A percentile compares a stretch with the other conserved stretches of the same genome.
These are phyloP conservation scores for Chiridota heheva DNA, from an alignment of 35 echinoderm and acorn worm genomes.

Conservation along the genomic window DNA sequence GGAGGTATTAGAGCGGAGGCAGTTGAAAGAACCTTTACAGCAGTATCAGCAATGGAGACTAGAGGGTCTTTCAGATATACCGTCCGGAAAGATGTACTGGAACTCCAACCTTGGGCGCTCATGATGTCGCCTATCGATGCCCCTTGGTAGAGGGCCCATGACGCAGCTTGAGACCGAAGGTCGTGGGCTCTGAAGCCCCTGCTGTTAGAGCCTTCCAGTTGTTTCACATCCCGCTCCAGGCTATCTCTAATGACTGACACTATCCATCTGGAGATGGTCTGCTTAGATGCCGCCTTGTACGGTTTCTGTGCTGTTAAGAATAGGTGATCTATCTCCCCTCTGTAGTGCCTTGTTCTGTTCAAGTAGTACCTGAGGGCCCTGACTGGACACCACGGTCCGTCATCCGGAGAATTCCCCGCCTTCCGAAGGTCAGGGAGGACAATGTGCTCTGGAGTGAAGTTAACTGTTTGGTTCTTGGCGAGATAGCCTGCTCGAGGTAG, in stretches of 20 bases:
- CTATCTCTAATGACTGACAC: conserved; percentile 2
- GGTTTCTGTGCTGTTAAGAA: background rate
- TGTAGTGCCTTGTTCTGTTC: background rate
- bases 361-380: conserved; percentile 16
- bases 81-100: background rate
- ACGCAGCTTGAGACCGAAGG: background rate
- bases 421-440: background rate
- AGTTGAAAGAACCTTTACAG: too few species aligned
- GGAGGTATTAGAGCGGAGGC: too few species aligned
- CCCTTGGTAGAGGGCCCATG: conserved; percentile 7
- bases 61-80: background rate
- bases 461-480: conserved; percentile 8
- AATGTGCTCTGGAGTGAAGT: background rate
- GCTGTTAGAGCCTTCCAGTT: too few species aligned
- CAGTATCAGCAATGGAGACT: background rate
- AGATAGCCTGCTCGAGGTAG: background rate
- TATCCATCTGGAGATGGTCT: conserved; percentile 15
- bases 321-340: background rate
- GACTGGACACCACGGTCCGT: conserved; percentile 13
- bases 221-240: too few species aligned
- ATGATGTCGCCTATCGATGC: too few species aligned
- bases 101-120: conserved; percentile 6
- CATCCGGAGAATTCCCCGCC: background rate
- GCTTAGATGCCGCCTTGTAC: background rate
- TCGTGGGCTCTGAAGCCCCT: conserved; percentile 2